Evolutionary conservation across 1,140 invertebrate genomes (phyloP).

Genomic region (Cotesia typhae): DNA sequence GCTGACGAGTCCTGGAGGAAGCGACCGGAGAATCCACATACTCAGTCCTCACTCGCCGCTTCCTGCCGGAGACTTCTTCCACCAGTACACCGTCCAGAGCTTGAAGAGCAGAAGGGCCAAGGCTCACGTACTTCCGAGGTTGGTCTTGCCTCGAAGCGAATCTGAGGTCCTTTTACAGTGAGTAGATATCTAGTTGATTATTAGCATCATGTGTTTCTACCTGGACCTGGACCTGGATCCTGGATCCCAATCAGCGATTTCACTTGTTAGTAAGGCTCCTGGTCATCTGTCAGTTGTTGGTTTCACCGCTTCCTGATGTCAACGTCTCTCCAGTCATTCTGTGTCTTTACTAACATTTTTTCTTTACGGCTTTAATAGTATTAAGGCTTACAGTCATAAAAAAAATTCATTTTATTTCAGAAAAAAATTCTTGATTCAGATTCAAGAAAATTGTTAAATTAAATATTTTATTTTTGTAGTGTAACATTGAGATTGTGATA

Average conservation of each 20-base stretch:
- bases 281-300: not conserved
- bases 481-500: no score
- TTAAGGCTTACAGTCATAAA: no score
- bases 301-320: not conserved
- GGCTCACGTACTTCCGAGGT: slow-evolving; percentile 77
- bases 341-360: no score
- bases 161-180: slow-evolving; percentile 73
- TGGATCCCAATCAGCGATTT: not conserved
- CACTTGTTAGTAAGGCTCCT: not conserved
- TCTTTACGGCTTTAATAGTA: no score
- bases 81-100: slow-evolving; percentile 67
- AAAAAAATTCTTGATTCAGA: no score
- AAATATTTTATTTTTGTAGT: no score
- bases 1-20: slow-evolving; percentile 65
- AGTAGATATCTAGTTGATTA: slow-evolving; percentile 56
- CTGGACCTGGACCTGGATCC: not conserved
- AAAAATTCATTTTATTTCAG: no score
- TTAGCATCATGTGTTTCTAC: slow-evolving; percentile 5
- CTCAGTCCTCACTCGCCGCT: slow-evolving; percentile 78
- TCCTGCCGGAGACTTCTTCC: slow-evolving; percentile 66
- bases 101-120: slow-evolving; percentile 75
- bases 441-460: no score
- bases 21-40: slow-evolving; percentile 74
- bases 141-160: slow-evolving; percentile 77
- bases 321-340: no score